Conservation (phyloP, 2,113 vertebrate genomes). For the Leucopsar rothschildi region DNA sequence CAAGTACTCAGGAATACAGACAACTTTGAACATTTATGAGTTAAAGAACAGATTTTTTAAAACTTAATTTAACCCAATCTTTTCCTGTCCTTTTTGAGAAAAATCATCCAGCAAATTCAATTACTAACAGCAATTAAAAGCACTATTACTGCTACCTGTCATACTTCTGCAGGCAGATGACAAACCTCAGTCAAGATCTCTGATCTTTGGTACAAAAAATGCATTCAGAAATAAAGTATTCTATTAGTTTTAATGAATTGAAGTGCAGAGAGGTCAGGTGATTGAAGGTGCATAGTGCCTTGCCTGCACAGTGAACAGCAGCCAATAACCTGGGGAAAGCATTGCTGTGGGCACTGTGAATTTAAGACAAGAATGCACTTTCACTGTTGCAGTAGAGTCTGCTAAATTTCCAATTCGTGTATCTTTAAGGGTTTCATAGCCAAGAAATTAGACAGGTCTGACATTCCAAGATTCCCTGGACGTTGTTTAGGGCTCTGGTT, state of each 20-base stretch:
- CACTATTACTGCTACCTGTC: neutral
- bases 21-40: neutral
- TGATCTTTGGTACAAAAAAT: neutral
- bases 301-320: neutral
- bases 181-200: neutral
- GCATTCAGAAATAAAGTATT: neutral
- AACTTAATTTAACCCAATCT: neutral
- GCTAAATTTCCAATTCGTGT: neutral
- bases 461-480: neutral
- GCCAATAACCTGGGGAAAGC: neutral
- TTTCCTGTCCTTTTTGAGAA: neutral
- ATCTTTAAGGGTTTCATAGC: neutral
- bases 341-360: neutral
- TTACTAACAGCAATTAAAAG: neutral
- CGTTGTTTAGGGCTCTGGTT: neutral
- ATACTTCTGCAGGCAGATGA: neutral
- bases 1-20: neutral
- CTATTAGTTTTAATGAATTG: neutral
- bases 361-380: neutral
- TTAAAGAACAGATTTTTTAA: neutral
- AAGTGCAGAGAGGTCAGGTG: neutral
- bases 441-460: neutral
- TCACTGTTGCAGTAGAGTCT: neutral
- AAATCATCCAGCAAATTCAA: neutral
- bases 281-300: neutral